These are phyloP conservation scores for Heterotis niloticus DNA, from an alignment of 2,113 vertebrate species.

Conservation along the genomic window DNA sequence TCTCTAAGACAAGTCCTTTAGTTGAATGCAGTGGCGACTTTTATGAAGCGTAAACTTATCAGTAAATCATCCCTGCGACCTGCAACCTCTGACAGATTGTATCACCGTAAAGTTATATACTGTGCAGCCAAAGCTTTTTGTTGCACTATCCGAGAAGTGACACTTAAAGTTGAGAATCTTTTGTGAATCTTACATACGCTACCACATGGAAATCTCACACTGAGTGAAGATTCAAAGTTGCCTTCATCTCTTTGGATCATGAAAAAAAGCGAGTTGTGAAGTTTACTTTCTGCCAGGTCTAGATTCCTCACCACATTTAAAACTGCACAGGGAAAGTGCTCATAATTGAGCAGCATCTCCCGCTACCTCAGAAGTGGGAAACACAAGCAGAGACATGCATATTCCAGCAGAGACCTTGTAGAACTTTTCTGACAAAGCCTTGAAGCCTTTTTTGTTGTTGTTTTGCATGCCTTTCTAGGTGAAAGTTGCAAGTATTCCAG, in stretches of 20 bases:
- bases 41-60: too few relatives aligned
- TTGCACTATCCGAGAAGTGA: too few relatives aligned
- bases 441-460: slow-evolving; percentile 39
- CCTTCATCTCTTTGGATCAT: slow-evolving; percentile 75
- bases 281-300: slow-evolving; percentile 69
- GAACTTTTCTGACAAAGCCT: slow-evolving; percentile 25
- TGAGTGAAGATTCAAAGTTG: slow-evolving; percentile 35
- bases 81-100: too few relatives aligned
- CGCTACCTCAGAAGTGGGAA: slow-evolving; percentile 71
- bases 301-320: slow-evolving; percentile 78
- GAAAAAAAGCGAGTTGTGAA: slow-evolving; percentile 25
- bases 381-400: slow-evolving; percentile 72
- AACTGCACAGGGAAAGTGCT: slow-evolving; percentile 67
- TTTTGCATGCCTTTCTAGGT: slow-evolving; percentile 31
- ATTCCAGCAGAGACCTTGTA: slow-evolving; percentile 60
- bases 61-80: too few relatives aligned
- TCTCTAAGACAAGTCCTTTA: too few relatives aligned
- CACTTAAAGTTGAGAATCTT: too few relatives aligned
- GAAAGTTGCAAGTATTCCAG: slow-evolving; percentile 30
- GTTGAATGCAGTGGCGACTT: too few relatives aligned
- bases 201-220: too few relatives aligned
- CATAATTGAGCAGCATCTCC: slow-evolving; percentile 58
- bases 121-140: too few relatives aligned
- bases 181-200: too few relatives aligned
- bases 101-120: too few relatives aligned